phyloP scores from a whole-genome alignment of 2,113 vertebrate species.

The Tenebrosternarchus preto region DNA sequence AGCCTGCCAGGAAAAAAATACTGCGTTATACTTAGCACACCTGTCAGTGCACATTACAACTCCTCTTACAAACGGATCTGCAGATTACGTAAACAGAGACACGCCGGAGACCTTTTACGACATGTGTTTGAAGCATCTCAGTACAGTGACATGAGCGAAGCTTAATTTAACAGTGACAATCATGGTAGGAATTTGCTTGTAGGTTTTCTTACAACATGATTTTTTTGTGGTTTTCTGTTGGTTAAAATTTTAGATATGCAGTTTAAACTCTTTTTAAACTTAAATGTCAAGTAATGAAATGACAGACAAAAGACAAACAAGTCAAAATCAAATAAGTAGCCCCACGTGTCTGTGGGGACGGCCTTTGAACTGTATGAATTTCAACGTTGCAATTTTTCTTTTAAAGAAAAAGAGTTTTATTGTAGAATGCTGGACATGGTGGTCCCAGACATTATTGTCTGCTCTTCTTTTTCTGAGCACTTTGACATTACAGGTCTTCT shows the following conservation, averaged over 20 bases:
- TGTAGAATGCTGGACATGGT: neutral
- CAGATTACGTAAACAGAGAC: neutral
- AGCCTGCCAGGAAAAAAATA: neutral
- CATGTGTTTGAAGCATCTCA: no score
- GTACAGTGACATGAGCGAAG: no score
- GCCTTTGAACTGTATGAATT: conserved; percentile 39
- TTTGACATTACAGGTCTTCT: no score
- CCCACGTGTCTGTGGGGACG: no score
- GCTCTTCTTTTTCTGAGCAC: neutral
- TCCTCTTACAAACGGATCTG: neutral
- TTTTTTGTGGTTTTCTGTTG: neutral
- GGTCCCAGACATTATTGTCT: neutral
- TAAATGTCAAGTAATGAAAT: neutral
- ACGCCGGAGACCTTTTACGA: no score
- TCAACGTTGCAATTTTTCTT: conserved; percentile 17
- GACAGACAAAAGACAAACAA: conserved; percentile 48
- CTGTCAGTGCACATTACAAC: neutral
- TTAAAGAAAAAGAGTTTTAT: neutral
- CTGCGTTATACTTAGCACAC: neutral
- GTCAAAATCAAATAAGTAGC: conserved; percentile 14
- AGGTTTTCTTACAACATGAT: no score
- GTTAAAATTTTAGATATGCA: neutral
- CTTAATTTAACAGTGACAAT: no score
- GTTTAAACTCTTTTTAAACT: neutral
- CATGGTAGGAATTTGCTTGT: neutral